A percentile compares a stretch with the other conserved stretches of the same genome.
Conservation (phyloP, 2,113 vertebrate species). For the Laticauda laticaudata region DNA sequence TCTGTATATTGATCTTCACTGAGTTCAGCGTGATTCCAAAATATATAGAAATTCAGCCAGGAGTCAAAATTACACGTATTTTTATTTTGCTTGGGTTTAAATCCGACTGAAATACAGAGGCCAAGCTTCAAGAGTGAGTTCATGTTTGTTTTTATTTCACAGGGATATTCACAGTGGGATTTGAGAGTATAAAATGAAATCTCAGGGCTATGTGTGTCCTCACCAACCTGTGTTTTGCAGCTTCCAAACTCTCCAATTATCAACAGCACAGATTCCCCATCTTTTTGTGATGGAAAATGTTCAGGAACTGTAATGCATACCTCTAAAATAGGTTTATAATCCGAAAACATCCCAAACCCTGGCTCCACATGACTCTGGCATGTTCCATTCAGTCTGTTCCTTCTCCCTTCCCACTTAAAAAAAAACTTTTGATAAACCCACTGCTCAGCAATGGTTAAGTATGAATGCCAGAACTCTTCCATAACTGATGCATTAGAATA, state of each 20-base stretch:
- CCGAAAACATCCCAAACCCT: neutral
- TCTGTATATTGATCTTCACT: neutral
- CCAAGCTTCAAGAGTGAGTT: neutral
- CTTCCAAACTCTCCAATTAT: neutral
- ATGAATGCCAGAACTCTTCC: neutral
- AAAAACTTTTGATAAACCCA: neutral
- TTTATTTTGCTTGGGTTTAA: neutral
- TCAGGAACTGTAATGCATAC: neutral
- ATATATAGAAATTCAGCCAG: neutral
- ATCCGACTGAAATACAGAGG: neutral
- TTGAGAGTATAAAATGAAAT: neutral
- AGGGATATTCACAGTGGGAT: neutral
- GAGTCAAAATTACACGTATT: neutral
- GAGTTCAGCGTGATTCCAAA: neutral
- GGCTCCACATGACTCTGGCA: neutral
- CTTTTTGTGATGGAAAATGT: neutral
- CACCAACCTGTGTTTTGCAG: neutral
- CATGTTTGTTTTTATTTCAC: neutral
- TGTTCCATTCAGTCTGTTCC: neutral
- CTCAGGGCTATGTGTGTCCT: neutral
- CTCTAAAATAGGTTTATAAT: neutral
- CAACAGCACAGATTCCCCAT: neutral
- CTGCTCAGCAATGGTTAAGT: neutral
- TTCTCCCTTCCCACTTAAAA: neutral
- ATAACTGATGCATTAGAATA: neutral